Base-by-base conservation (phyloP, 2,888 invertebrate species). In the Sipha maydis region DNA sequence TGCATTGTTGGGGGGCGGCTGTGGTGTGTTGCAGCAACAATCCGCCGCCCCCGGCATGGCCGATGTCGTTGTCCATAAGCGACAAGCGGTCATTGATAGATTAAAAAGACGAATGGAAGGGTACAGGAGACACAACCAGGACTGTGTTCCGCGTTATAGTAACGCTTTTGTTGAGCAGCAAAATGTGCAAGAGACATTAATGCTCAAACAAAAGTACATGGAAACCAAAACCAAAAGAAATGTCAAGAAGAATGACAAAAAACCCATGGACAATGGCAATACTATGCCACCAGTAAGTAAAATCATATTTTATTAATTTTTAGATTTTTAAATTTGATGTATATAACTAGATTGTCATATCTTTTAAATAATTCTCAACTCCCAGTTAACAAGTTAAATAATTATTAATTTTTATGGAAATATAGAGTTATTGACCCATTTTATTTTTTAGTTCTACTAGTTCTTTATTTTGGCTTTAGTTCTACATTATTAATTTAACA, bases 81-180 rank as follows among this genome's bases (percentile, higher is more conserved):
- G 95, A 90, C 96, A 96, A 92, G 96, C 96, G 91, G 96, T 96
- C 91, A 96, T 98, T 91, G 97, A 97, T 92, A 94, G 97, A 90
- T 93, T 97, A 88, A 93, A 94, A 90, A 94, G 97, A 90, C 95
- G 98, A 91, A 95, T 98, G 92, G 97, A 97, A 91, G 95, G 94
- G 90, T 98, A 98, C 92, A 94, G 98, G 85, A 94, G 96, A 83
- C 94, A 97, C 90, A 97, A 98, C 92, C 95, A 94, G 90, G 96
- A 96, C 92, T 96, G 96, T 92, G 95, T 96, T 92, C 97, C 97
- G 90, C 94, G 97, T 90, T 97, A 96, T 93, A 97, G 97, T 92
- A 96, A 94, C 92, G 96, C 96, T 73, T 94, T 96, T 90, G 96
- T 96, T 93, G 97, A 98, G 91, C 97, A 97, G 92, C 88, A 88